Base-by-base conservation (phyloP, 2,797 vertebrate species). In the Hafferia zeledoni region DNA sequence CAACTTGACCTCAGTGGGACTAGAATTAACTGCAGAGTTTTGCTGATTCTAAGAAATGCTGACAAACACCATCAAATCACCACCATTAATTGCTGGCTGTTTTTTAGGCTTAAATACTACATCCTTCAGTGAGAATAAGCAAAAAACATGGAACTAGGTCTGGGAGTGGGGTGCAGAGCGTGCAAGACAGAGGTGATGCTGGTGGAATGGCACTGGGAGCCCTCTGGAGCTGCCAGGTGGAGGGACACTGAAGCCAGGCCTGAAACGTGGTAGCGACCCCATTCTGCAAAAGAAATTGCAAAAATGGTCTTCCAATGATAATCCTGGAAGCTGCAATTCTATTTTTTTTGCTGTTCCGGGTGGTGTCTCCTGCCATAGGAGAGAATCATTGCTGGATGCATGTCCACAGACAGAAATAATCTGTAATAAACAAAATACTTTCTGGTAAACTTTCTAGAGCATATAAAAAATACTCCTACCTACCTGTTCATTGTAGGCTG, bases 131-230 rank as follows among this genome's bases (percentile, higher is more conserved):
- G 15, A 63, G 59, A 83, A 15, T 24, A 30, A 23, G 37, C 46
- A 67, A 37, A 37, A 22, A 65, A 9, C 17, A 49, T 9, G 18
- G 55, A 79, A 77, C 24, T 20, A 10, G 7, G n/a, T 16, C 11
- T 56, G 18, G 47, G 37, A 80, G 31, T 7, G 15, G 4, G 3
- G 11, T 0, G 4, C 24, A 63, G 31, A 43, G 23, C 6, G 14
- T 6, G 9, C 3, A 1, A 84, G 33, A 80, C 9, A 0, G 0
- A 76, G n/a, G 8, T 6, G 12, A 35, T 37, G 17, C 44, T 28
- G 16, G 20, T 16, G 5, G 28, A 2, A n/a, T 1, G 8, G 49
- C 3, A 6, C 37, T 23, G 3, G 24, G 11, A 87, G 35, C 12
- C 22, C 71, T 53, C 47, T n/a, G 30, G 44, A 80, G 61, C n/a